Evolutionary conservation across 2,113 vertebrate genomes (phyloP), one percentile per base, ranked within the genome.

Genomic region (Nannobrachium achirus): DNA sequence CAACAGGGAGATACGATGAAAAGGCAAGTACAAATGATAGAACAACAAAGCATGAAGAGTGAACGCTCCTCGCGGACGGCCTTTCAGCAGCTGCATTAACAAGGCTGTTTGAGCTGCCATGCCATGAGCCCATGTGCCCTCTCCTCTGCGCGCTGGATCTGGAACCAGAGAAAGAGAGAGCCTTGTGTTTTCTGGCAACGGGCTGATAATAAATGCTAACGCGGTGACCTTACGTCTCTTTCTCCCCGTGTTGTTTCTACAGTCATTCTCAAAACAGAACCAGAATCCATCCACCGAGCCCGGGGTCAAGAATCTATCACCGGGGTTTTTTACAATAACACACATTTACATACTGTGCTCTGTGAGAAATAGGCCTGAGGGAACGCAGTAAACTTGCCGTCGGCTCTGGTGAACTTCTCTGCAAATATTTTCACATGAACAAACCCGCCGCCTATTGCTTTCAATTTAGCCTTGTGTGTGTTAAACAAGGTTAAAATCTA

Each of bases 71-170:
- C 80, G 79, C 77, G 84, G 88, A 78, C 69, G 70, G 69, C 69
- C 84, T 88, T 84, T 87, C 86, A 86, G 80, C 89, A 89, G 84
- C 88, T 89, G 87, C 82, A 84, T 90, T 87, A 89, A 89, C 87
- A 90, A 86, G 69, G 72, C 79, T 59, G 78, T 82, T 86, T 83
- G 84, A 88, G 80, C 86, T 83, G 74, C 71, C 49, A 84, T 87
- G 83, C 71, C 79, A 84, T 88, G 83, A 78, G 77, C 73, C 88
- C 79, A 57, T 86, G 88, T 84, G 86, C 89, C 83, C 84, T 33
- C 25, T 33, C 25, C 25, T n/a, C n/a, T 44, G 69, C 8, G 16
- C 8, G 76, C 86, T 86, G 75, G 83, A 84, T 89, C 88, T 87
- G 76, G 82, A 77, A 81, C 42, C 25, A 79, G 79, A 75, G 71